Percentiles rank a stretch among this genome's conserved stretches.
Evolutionary conservation across 2,888 invertebrate species (phyloP).

Genomic region (Tipula vernalis): DNA sequence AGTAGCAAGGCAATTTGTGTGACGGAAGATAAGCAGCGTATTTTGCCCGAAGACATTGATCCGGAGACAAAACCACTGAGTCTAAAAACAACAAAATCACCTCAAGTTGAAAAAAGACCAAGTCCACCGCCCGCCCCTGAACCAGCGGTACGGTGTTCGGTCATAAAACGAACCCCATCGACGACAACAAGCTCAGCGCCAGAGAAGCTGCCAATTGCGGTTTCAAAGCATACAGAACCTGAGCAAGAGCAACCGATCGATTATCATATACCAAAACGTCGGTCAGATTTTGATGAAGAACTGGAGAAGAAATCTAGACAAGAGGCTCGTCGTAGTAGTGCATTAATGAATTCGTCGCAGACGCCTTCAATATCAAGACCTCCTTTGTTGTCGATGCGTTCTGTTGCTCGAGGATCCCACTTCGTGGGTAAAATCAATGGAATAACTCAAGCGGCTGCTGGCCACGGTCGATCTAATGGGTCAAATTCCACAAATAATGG

Average conservation of each 20-base stretch:
- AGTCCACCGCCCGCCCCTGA: constrained; percentile 51
- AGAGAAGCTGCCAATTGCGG: constrained; percentile 39
- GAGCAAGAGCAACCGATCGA: constrained; percentile 81
- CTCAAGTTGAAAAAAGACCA: constrained; percentile 31
- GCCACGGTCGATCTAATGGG: constrained; percentile 59
- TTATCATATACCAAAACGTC: constrained; percentile 73
- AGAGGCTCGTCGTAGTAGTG: constrained; percentile 53
- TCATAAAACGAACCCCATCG: constrained; percentile 67
- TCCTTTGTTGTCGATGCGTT: constrained; percentile 42
- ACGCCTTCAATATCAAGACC: neutral
- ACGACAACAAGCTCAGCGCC: constrained; percentile 22
- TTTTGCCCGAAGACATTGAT: constrained; percentile 40
- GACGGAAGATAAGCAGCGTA: constrained; percentile 39
- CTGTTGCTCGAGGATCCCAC: constrained; percentile 36
- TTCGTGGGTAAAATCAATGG: constrained; percentile 43
- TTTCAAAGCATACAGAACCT: constrained; percentile 41
- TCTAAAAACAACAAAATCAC: constrained; percentile 41
- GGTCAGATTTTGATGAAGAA: constrained; percentile 36
- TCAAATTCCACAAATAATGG: constrained; percentile 41
- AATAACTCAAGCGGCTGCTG: constrained; percentile 62
- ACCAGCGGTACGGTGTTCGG: constrained; percentile 60
- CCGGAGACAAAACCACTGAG: constrained; percentile 40
- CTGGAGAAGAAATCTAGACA: constrained; percentile 53
- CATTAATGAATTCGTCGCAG: constrained; percentile 37
- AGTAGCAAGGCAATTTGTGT: constrained; percentile 42